Base-by-base conservation (phyloP, 2,113 vertebrate species). In the Ailurus styani region DNA sequence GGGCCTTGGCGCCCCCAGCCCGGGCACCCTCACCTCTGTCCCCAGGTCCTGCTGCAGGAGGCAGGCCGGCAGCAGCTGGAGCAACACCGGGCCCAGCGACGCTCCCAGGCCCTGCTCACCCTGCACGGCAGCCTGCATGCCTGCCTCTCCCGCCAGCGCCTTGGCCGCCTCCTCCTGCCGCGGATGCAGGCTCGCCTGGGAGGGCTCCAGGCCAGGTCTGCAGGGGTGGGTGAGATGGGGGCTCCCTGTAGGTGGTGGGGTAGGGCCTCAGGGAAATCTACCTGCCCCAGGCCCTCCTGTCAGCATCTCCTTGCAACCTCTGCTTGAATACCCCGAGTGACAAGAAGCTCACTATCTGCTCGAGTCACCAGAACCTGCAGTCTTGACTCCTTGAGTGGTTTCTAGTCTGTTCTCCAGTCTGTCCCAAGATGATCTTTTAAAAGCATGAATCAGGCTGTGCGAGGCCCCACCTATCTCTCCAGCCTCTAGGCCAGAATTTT, bases 181-280 rank as follows among this genome's bases (percentile, higher is more conserved):
- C 97, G 99, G 86, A 99, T 99, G 96, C 99, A 99, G 98, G 99
- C 99, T 57, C 99, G 98, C 7, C 99, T 99, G 84, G 97, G 99
- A 40, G 99, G 99, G 82, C 98, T 99, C 91, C 99, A 99, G 98
- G 98, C 99, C 97, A 99, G 99, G 99, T 99, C 23, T 57, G 97
- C 55, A 20, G 72, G 37, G 90, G 73, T 18, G 20, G n/a, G 40
- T 8, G 60, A 62, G 60, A 12, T 0, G 2, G 11, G 47, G 75
- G 40, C 10, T 29, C 87, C 40, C 62, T 90, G 31, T 21, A 2
- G 37, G 62, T 68, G 66, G 15, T 25, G 31, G 88, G 2, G 0
- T 0, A 5, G 42, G n/a, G 37, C 47, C 89, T 72, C 5, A 2
- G 18, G 40, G 40, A 72, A 25, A 47, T 31, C 52, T 37, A 1